A percentile compares a stretch with the other conserved stretches of the same genome.
These are phyloP conservation scores for Noctilio leporinus DNA, from an alignment of 2,113 vertebrate species.

Conservation along the genomic window DNA sequence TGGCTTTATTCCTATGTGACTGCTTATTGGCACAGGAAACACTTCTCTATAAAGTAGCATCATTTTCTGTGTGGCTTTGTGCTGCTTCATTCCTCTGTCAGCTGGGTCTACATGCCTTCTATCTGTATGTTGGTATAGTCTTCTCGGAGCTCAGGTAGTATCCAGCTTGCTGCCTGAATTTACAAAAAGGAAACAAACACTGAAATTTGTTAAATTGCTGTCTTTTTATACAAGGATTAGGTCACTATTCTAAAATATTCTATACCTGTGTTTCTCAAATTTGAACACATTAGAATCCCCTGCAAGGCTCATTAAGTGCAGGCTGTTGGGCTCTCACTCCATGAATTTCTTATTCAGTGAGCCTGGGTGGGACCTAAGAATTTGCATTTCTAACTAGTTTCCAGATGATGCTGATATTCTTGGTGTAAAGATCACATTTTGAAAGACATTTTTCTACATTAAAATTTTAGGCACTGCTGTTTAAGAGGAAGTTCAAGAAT, in stretches of 20 bases:
- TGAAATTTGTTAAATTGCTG: background rate
- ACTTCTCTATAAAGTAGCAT: too few relatives aligned
- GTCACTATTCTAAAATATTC: background rate
- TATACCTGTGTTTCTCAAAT: background rate
- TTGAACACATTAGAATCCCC: background rate
- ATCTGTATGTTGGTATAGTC: background rate
- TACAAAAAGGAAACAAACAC: background rate
- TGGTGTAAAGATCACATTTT: background rate
- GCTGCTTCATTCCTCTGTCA: background rate
- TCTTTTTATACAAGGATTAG: background rate
- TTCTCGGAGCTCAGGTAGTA: background rate
- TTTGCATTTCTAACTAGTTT: background rate
- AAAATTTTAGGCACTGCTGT: background rate
- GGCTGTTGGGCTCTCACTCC: background rate
- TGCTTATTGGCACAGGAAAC: too few relatives aligned
- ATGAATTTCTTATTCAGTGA: background rate
- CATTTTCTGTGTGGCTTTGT: background rate
- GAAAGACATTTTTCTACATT: background rate
- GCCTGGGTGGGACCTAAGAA: background rate
- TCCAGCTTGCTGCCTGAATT: background rate
- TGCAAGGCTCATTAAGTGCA: background rate
- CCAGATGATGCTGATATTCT: background rate
- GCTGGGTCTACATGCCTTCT: background rate
- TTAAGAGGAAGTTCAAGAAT: background rate
- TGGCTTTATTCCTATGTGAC: too few relatives aligned